phyloP scores from a whole-genome alignment of 2,113 vertebrate genomes.

The Coryphaenoides rupestris region DNA sequence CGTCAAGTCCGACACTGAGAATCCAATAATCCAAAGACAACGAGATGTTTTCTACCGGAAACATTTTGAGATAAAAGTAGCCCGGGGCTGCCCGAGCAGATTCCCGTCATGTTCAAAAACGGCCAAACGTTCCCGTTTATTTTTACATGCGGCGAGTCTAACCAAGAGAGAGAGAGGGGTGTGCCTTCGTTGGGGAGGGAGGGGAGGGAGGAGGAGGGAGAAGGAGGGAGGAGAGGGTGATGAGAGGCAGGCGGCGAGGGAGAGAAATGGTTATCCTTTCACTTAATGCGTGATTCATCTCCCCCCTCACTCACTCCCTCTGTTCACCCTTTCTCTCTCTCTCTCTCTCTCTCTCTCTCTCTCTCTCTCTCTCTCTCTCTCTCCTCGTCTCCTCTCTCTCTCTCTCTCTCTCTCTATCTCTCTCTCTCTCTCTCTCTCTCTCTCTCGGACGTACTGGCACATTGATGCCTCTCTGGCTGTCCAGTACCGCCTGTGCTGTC shows the following conservation, averaged over 20 bases:
- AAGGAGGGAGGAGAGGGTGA: no score
- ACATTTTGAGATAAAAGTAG: no score
- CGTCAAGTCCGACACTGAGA: no score
- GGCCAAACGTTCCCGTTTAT: constrained; percentile 52
- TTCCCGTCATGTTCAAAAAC: background rate
- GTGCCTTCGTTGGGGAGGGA: constrained; percentile 2
- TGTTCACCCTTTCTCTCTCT: background rate
- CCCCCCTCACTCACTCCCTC: constrained; percentile 10
- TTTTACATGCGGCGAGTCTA: constrained; percentile 50
- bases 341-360: background rate
- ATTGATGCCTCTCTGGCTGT: constrained; percentile 42
- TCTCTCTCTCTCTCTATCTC: constrained; percentile 4
- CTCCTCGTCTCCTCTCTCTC: constrained; percentile 5
- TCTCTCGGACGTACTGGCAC: constrained; percentile 41
- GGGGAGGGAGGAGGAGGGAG: background rate
- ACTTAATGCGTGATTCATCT: background rate
- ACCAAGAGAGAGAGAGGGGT: constrained; percentile 5
- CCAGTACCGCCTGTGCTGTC: constrained; percentile 43
- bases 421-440: background rate
- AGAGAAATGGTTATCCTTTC: constrained; percentile 11
- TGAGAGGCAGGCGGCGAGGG: background rate
- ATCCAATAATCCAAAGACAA: no score
- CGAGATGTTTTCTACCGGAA: no score
- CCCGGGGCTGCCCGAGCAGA: no score
- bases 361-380: background rate